A percentile compares a stretch with the other conserved stretches of the same genome.
phyloP scores from a whole-genome alignment of 2,888 invertebrate species.

The Drosophila phalerata region DNA sequence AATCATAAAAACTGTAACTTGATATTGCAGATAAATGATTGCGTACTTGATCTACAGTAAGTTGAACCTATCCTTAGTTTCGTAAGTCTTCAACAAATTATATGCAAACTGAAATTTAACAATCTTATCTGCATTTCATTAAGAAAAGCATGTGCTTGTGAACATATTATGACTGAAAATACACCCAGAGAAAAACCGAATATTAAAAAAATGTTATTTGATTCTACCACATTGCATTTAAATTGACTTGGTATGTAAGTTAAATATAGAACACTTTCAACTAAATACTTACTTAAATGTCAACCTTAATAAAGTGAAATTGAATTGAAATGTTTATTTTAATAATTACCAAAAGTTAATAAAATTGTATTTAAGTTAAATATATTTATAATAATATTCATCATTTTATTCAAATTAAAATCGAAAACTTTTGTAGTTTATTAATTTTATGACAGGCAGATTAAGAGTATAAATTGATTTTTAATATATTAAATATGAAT shows the following conservation, averaged over 20 bases:
- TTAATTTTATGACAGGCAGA: not conserved
- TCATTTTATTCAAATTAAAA: not conserved
- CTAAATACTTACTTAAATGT: too few relatives aligned
- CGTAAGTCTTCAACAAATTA: slow-evolving; percentile 1
- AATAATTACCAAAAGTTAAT: too few relatives aligned
- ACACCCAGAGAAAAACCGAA: not conserved
- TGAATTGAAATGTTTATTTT: too few relatives aligned
- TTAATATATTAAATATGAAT: not conserved
- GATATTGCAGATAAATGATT: not conserved
- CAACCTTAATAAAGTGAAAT: too few relatives aligned
- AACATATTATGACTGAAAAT: slow-evolving; percentile 9
- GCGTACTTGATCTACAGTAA: slow-evolving; percentile 3
- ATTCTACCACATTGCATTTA: too few relatives aligned
- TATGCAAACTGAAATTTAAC: not conserved
- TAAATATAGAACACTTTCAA: too few relatives aligned
- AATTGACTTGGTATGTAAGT: too few relatives aligned
- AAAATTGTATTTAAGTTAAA: not conserved
- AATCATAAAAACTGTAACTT: slow-evolving; percentile 9
- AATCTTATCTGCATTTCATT: not conserved
- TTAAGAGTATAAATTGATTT: not conserved
- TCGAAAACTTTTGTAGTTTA: not conserved
- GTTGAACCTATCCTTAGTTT: not conserved
- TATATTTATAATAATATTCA: not conserved
- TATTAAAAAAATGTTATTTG: not conserved
- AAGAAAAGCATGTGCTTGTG: not conserved